Evolutionary conservation across 1,140 invertebrate genomes (phyloP), one percentile per base, ranked within the genome.

Genomic region (Globodera ellingtonae): DNA sequence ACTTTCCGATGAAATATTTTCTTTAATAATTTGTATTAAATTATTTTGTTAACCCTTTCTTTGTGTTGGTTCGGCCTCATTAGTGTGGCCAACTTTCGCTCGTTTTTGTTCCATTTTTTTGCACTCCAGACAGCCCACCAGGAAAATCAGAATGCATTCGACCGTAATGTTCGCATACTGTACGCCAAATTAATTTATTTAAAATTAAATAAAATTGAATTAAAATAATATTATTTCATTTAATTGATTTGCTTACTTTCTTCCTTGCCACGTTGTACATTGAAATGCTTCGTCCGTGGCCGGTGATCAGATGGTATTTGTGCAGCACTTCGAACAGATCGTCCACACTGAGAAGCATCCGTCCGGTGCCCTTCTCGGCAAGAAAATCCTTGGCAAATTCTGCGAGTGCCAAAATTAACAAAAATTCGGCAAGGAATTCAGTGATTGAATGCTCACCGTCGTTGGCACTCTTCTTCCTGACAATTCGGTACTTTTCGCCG

Each of bases 91-190:
- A 75, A 46, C 65, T 56, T 52, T 56, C 65, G 56, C 52, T 75
- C 73, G 21, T 75, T 75, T 75, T 75, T 75, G 65, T 75, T 75
- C 47, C 73, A 52, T n/a, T 52, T 48, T 48, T 56, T 75, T 75
- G 18, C 73, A 75, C 18, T 46, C 73, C 52, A 18, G 21, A 56
- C 73, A 75, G 18, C 21, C 56, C 15, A 18, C 44, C 65, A 75
- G 46, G 52, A 75, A 75, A 18, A 47, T 62, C 35, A 62, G 15
- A 21, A 75, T 75, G 44, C 47, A n/a, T 75, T 75, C 73, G 44
- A 75, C 65, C 35, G 73, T 75, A 21, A 75, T 75, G 46, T 75
- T 75, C 8, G 73, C 50, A 75, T 62, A 75, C 73, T 75, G 18
- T 59, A 52, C 48, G 18, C 13, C 48, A 18, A 56, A 15, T 47